phyloP scores from a whole-genome alignment of 2,113 vertebrate genomes.

The Hippocampus comes region DNA sequence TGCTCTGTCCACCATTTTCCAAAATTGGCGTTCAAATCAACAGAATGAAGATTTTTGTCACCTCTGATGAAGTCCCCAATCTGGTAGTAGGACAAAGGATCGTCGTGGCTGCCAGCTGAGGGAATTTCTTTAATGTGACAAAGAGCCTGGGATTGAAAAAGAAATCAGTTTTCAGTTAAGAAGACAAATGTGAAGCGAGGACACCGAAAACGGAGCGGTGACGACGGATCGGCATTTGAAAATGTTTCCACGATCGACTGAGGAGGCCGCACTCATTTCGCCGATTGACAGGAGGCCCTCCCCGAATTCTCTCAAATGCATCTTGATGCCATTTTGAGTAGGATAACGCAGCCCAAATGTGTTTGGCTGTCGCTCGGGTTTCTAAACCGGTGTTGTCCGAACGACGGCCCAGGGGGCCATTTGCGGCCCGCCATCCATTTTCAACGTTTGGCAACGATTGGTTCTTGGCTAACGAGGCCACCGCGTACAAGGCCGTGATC shows the following conservation, averaged over 20 bases:
- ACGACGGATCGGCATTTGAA: not conserved
- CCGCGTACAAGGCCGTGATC: not conserved
- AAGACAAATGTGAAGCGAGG: too few species aligned
- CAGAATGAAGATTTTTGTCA: slow-evolving; percentile 24
- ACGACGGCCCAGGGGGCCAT: too few species aligned
- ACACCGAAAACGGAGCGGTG: not conserved
- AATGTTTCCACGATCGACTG: too few species aligned
- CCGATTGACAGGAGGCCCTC: too few species aligned
- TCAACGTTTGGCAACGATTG: not conserved
- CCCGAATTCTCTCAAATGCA: too few species aligned
- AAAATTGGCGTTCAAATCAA: not conserved
- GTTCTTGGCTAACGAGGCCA: not conserved
- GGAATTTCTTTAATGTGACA: slow-evolving; percentile 94
- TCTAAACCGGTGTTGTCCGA: too few species aligned
- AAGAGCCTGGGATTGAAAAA: slow-evolving; percentile 73
- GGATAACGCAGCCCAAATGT: too few species aligned
- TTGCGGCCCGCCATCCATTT: too few species aligned
- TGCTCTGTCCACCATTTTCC: not conserved
- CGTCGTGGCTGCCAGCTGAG: slow-evolving; percentile 89
- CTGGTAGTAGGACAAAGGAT: slow-evolving; percentile 95
- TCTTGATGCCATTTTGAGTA: too few species aligned
- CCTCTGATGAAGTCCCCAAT: slow-evolving; percentile 91
- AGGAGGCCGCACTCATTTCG: too few species aligned
- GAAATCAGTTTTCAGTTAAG: not conserved
- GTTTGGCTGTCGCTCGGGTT: too few species aligned